Percentiles rank a stretch among this genome's conserved stretches.
Conservation (phyloP, 2,797 vertebrate species). For the Anguilla anguilla region DNA sequence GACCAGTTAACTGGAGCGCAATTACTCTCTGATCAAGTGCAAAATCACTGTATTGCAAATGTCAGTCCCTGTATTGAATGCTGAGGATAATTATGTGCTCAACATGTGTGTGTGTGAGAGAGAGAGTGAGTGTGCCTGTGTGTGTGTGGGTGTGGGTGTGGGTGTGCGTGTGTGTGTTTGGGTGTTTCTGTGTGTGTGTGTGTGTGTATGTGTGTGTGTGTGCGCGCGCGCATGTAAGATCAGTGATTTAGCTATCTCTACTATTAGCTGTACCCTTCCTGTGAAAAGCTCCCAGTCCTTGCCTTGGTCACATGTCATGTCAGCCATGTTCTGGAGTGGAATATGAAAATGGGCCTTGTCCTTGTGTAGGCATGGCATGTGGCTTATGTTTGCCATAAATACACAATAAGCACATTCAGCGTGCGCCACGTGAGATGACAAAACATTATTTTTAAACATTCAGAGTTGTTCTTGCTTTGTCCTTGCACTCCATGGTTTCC, state of each 20-base stretch:
- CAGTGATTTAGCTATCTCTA: not conserved
- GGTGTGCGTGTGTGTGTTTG: not conserved
- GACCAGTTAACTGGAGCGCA: slow-evolving; percentile 5
- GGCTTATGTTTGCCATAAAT: not conserved
- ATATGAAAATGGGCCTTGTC: not conserved
- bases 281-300: not conserved
- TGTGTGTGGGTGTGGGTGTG: not conserved
- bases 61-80: not conserved
- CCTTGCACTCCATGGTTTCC: not conserved
- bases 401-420: not conserved
- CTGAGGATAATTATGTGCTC: not conserved
- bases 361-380: not conserved
- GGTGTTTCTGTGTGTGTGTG: not conserved
- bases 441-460: not conserved
- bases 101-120: not conserved
- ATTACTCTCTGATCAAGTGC: slow-evolving; percentile 26
- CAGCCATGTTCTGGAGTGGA: not conserved
- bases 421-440: not conserved
- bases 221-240: not conserved
- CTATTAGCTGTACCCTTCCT: not conserved
- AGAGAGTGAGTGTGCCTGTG: not conserved
- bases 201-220: not conserved
- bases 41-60: not conserved
- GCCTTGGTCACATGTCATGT: not conserved
- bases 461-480: slow-evolving; percentile 1